Evolutionary conservation across 2,797 vertebrate genomes (phyloP).

Genomic region (Phoebastria nigripes): DNA sequence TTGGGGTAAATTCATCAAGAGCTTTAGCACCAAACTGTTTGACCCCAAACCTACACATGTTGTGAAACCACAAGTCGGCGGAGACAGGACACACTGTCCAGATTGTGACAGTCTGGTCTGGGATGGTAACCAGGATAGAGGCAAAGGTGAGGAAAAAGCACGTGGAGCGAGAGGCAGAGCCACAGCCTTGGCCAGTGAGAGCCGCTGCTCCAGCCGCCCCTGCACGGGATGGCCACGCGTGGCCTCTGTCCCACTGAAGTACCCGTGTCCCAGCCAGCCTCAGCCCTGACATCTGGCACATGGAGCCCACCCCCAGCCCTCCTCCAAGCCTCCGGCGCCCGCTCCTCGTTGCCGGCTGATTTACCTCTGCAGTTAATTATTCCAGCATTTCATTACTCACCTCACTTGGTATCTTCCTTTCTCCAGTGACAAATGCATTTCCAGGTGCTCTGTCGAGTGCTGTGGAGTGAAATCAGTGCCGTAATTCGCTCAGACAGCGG

Average conservation of each 20-base stretch:
- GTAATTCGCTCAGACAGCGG: not conserved
- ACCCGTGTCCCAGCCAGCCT: fast-evolving
- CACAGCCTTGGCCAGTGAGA: not conserved
- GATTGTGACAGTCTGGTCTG: no score
- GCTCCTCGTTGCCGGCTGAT: not conserved
- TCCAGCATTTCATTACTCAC: not conserved
- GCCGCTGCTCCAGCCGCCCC: not conserved
- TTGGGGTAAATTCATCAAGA: not conserved
- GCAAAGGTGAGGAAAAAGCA: not conserved
- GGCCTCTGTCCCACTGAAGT: not conserved
- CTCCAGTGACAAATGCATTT: not conserved
- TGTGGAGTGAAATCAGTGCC: not conserved
- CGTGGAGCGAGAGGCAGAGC: not conserved
- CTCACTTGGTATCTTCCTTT: not conserved
- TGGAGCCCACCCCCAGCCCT: not conserved
- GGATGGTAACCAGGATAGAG: not conserved
- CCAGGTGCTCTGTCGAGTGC: not conserved
- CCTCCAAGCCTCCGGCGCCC: not conserved
- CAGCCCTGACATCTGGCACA: not conserved
- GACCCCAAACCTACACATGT: not conserved
- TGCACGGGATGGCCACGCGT: fast-evolving
- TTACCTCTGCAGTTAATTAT: not conserved
- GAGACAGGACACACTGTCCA: not conserved
- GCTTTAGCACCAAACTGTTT: not conserved
- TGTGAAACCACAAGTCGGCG: not conserved